Conservation (phyloP, 2,888 invertebrate species). For the Ephialtes manifestator region DNA sequence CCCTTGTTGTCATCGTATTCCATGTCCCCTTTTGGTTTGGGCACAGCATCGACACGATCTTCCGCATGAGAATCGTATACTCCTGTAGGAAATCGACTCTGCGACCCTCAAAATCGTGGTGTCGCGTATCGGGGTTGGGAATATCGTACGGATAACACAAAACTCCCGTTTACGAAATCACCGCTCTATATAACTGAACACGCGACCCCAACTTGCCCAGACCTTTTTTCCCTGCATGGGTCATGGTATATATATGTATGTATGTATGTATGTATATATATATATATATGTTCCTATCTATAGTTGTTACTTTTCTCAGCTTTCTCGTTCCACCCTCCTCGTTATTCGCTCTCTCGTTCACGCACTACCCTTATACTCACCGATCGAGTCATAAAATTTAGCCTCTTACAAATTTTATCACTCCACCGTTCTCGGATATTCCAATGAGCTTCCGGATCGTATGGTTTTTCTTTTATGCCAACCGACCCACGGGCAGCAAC, state of each 20-base stretch:
- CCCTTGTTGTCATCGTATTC: slow-evolving; percentile 11
- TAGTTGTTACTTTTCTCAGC: slow-evolving; percentile 19
- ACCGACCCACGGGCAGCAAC: neutral
- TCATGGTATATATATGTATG: neutral
- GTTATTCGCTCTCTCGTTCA: slow-evolving; percentile 38
- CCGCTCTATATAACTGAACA: neutral
- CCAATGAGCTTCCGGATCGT: slow-evolving; percentile 7
- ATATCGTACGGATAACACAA: slow-evolving; percentile 42
- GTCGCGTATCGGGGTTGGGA: slow-evolving; percentile 46
- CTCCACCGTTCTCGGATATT: slow-evolving; percentile 33
- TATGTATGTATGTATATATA: neutral
- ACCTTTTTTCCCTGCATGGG: neutral
- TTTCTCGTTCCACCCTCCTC: slow-evolving; percentile 36
- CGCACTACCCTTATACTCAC: slow-evolving; percentile 42
- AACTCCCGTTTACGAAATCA: slow-evolving; percentile 20
- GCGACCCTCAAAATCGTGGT: slow-evolving; percentile 52
- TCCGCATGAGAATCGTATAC: slow-evolving; percentile 34
- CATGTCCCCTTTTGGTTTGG: neutral
- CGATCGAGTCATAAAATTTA: slow-evolving; percentile 46
- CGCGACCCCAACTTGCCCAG: slow-evolving; percentile 8
- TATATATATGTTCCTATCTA: slow-evolving; percentile 8
- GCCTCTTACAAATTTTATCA: slow-evolving; percentile 43
- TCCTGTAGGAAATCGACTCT: slow-evolving; percentile 29
- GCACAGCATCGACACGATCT: slow-evolving; percentile 30
- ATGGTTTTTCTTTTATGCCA: slow-evolving; percentile 17